Conservation (phyloP, 2,888 invertebrate species). For the Drosophila greeni region DNA sequence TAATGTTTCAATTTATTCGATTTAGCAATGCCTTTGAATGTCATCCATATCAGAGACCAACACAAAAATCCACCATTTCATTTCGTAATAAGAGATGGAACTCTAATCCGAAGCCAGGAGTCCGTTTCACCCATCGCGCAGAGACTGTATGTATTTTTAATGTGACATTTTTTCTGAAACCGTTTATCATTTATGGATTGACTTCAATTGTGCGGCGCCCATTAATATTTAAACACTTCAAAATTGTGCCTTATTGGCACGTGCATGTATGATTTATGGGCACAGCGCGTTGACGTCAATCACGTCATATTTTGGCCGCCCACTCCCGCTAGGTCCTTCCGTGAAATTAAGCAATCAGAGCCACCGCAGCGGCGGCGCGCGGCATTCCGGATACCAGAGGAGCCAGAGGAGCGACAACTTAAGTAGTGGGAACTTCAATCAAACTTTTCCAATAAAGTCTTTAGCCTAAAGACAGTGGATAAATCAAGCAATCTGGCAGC, state of each 20-base stretch:
- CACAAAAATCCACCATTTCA: neutral
- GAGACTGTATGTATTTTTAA: constrained; percentile 30
- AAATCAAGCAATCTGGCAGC: constrained; percentile 67
- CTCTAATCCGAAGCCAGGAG: neutral
- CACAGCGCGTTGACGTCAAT: constrained; percentile 57
- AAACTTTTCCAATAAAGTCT: constrained; percentile 73
- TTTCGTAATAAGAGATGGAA: neutral
- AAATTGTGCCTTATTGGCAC: constrained; percentile 59
- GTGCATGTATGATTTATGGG: constrained; percentile 65
- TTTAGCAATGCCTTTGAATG: constrained; percentile 1
- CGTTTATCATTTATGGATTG: constrained; percentile 57
- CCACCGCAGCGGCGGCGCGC: neutral
- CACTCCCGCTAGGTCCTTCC: constrained; percentile 1
- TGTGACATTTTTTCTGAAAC: constrained; percentile 23
- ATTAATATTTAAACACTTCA: constrained; percentile 64
- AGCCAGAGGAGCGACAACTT: constrained; percentile 11
- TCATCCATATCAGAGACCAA: neutral
- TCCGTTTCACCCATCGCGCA: neutral
- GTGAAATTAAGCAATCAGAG: constrained; percentile 52
- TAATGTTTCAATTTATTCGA: neutral
- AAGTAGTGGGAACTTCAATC: constrained; percentile 51
- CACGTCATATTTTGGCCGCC: constrained; percentile 32
- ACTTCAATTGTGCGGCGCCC: constrained; percentile 37
- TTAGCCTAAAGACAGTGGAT: constrained; percentile 72
- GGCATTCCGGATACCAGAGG: neutral